phyloP scores from a whole-genome alignment of 2,888 invertebrate genomes.

The Tinea trinotella region DNA sequence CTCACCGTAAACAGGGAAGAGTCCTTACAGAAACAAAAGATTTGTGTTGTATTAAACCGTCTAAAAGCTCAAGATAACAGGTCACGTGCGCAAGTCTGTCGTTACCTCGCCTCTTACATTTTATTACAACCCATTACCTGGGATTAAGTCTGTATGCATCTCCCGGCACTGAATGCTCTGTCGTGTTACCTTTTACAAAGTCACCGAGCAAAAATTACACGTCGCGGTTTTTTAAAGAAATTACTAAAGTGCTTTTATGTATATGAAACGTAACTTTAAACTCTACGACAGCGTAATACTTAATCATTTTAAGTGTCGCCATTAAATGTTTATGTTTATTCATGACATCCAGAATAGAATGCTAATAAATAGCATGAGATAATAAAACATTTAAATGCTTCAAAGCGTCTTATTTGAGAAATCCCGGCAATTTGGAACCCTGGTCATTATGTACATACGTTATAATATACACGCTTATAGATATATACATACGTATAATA shows the following conservation, averaged over 20 bases:
- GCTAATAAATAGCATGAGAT: too few species aligned
- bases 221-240: conserved; percentile 1
- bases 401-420: too few species aligned
- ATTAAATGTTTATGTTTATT: background rate
- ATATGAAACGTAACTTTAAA: conserved; percentile 8
- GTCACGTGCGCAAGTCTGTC: conserved; percentile 65
- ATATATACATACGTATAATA: too few species aligned
- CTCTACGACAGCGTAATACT: conserved; percentile 1
- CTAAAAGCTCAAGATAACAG: conserved; percentile 47
- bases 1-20: conserved; percentile 12
- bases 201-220: conserved; percentile 13
- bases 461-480: too few species aligned
- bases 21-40: conserved; percentile 21
- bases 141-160: conserved; percentile 60
- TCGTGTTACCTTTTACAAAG: conserved; percentile 32
- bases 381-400: too few species aligned
- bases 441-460: too few species aligned
- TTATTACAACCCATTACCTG: conserved; percentile 64
- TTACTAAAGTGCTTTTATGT: conserved; percentile 8
- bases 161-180: conserved; percentile 41
- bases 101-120: conserved; percentile 65
- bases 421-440: too few species aligned
- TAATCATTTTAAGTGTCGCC: background rate
- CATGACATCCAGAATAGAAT: background rate
- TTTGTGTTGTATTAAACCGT: conserved; percentile 28